Evolutionary conservation across 2,113 vertebrate species (phyloP).

Genomic region (Pygoscelis antarcticus): DNA sequence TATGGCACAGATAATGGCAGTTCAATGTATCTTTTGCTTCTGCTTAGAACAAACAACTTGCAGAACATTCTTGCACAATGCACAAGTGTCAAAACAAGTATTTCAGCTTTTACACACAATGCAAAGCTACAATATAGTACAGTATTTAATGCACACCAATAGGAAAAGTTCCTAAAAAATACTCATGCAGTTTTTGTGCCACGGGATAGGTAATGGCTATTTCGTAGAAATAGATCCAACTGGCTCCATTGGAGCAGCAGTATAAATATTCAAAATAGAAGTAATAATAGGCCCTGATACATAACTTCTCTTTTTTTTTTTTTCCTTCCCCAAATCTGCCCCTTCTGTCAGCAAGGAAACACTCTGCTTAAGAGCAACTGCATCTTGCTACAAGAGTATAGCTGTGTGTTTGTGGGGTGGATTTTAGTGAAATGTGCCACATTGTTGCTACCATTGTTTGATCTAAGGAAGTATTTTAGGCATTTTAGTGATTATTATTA

Average conservation of each 20-base stretch:
- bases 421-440: background rate
- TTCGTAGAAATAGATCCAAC: conserved; percentile 68
- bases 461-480: conserved; percentile 19
- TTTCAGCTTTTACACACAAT: conserved; percentile 10
- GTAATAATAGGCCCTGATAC: conserved; percentile 55
- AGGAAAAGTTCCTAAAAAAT: conserved; percentile 57
- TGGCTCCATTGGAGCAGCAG: conserved; percentile 72
- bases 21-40: background rate
- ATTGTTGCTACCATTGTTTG: background rate
- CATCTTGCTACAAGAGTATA: background rate
- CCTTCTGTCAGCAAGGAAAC: conserved; percentile 22
- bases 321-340: background rate
- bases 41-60: background rate
- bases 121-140: conserved; percentile 24
- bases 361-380: background rate
- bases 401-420: background rate
- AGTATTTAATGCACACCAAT: conserved; percentile 47
- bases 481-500: conserved; percentile 26
- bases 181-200: conserved; percentile 27
- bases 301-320: background rate
- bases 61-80: background rate
- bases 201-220: conserved; percentile 54
- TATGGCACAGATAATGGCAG: background rate
- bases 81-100: background rate
- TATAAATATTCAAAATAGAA: conserved; percentile 64